Evolutionary conservation across 2,113 vertebrate species (phyloP), one percentile per base, ranked within the genome.

Genomic region (Onychostruthus taczanowskii): DNA sequence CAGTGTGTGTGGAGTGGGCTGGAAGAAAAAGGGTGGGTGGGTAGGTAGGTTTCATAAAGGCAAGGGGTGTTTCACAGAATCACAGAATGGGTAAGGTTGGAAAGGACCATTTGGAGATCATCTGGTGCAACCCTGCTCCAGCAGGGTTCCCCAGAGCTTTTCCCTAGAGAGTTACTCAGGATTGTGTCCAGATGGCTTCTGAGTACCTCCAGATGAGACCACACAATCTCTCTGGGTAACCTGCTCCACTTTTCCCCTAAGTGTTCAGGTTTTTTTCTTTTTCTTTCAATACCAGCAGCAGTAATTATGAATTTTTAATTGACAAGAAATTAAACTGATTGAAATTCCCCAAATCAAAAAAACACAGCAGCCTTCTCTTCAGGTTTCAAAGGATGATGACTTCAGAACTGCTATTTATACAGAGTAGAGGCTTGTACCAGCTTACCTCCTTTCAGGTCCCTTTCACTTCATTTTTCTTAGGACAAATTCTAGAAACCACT

Each of bases 231-330:
- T 68, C 41, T 41, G n/a, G 28, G 15, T 31, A 62, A 31, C 4
- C 8, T 47, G 18, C 19, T 49, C 26, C 35, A 69, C 22, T 49
- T 49, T 83, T 82, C 7, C 44, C 16, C 5, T 21, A 33, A 39
- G 18, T 2, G 2, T 72, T 44, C 59, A 11, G 10, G 1, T 0
- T 0, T 27, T 0, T n/a, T n/a, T 6, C 4, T 84, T 89, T 62
- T 68, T 13, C 13, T 93, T 89, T 63, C 41, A 78, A 33, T 58
- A 88, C 0, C 4, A 72, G 52, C 67, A 91, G 46, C 16, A 28
- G 19, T 43, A 82, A 39, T 33, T 30, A 20, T 15, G 10, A 53
- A 37, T 30, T 58, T 78, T 59, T 73, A 76, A 64, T 4, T 35
- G 26, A 35, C 0, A 8, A 46, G 15, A 78, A 78, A 59, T 30